A percentile compares a stretch with the other conserved stretches of the same genome.
Conservation (phyloP, 2,888 invertebrate genomes). For the Agriotes lineatus region DNA sequence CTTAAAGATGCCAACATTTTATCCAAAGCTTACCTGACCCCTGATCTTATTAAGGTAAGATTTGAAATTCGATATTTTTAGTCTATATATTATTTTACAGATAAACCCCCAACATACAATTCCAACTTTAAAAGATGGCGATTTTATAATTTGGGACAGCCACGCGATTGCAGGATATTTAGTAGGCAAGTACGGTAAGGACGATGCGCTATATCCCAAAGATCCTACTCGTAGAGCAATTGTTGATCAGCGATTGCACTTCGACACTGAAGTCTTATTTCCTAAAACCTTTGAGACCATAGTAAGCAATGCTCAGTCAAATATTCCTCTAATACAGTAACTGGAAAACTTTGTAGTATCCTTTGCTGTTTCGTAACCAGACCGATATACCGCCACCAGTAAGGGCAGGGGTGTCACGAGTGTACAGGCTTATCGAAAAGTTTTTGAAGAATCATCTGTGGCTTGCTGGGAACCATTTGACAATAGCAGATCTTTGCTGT, state of each 20-base stretch:
- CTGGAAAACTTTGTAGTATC: slow-evolving; percentile 41
- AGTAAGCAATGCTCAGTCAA: slow-evolving; percentile 61
- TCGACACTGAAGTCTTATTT: slow-evolving; percentile 69
- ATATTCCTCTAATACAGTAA: too few relatives aligned
- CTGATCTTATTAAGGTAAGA: slow-evolving; percentile 66
- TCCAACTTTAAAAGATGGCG: slow-evolving; percentile 71
- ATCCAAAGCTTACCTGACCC: slow-evolving; percentile 60
- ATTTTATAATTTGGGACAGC: slow-evolving; percentile 68
- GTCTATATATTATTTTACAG: slow-evolving; percentile 44
- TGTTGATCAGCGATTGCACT: slow-evolving; percentile 70
- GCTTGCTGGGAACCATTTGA: slow-evolving; percentile 57
- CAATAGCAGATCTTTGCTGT: slow-evolving; percentile 59
- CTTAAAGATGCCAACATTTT: slow-evolving; percentile 67
- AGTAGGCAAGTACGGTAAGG: slow-evolving; percentile 59
- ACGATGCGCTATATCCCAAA: slow-evolving; percentile 70
- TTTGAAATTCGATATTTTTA: too few relatives aligned
- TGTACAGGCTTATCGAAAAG: slow-evolving; percentile 56
- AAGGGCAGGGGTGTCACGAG: slow-evolving; percentile 61
- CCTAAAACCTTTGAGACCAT: slow-evolving; percentile 64
- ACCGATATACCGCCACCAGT: slow-evolving; percentile 61
- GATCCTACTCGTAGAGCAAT: slow-evolving; percentile 67
- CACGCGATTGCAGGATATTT: slow-evolving; percentile 67
- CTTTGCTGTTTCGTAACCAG: slow-evolving; percentile 56
- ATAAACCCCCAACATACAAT: slow-evolving; percentile 71
- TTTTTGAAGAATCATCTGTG: slow-evolving; percentile 54